Conservation (phyloP, 2,113 vertebrate species). For the Cinclus mexicanus region DNA sequence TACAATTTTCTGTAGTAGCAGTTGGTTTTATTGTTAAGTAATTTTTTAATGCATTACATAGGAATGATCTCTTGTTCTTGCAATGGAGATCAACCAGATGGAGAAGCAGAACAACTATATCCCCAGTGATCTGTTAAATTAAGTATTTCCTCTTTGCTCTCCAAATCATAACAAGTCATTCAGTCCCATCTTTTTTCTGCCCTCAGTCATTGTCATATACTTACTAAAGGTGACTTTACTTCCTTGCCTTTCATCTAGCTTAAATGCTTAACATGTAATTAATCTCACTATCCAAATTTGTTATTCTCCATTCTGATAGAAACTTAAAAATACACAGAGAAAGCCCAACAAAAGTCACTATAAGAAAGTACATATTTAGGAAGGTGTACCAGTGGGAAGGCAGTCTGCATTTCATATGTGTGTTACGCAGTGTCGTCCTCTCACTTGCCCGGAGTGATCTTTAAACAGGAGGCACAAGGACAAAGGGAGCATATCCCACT, state of each 20-base stretch:
- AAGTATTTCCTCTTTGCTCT: slow-evolving; percentile 16
- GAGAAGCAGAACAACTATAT: not conserved
- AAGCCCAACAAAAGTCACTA: not conserved
- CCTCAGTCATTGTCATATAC: not conserved
- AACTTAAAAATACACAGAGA: not conserved
- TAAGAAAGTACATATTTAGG: not conserved
- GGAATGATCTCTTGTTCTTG: not conserved
- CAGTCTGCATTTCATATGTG: slow-evolving; percentile 13
- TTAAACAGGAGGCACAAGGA: slow-evolving; percentile 21
- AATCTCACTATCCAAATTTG: not conserved
- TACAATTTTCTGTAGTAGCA: slow-evolving; percentile 14
- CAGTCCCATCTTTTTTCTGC: not conserved
- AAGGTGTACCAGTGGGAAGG: not conserved
- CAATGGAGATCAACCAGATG: not conserved
- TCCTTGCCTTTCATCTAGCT: not conserved
- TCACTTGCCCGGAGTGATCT: not conserved
- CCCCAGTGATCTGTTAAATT: not conserved
- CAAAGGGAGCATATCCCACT: slow-evolving; percentile 21
- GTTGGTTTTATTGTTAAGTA: slow-evolving; percentile 33
- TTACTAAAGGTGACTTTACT: not conserved
- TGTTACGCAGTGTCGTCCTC: slow-evolving; percentile 12
- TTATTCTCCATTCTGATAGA: not conserved
- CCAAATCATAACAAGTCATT: not conserved
- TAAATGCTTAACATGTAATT: not conserved
- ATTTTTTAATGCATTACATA: not conserved